Conservation (phyloP, 2,888 invertebrate genomes). For the Hydraecia micacea region DNA sequence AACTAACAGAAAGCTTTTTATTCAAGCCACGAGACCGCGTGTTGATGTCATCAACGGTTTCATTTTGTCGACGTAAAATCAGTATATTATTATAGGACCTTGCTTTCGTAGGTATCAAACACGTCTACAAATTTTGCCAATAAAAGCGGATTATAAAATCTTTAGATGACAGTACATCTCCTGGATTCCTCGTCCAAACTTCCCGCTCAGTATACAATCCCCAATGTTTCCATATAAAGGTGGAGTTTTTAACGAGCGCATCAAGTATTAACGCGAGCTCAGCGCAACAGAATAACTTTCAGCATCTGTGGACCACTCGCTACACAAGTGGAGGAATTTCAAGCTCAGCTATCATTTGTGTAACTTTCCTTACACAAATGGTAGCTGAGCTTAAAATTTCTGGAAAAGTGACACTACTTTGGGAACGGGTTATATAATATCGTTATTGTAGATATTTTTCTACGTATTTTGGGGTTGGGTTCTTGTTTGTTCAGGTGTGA, state of each 20-base stretch:
- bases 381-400: slow-evolving; percentile 3
- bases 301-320: slow-evolving; percentile 45
- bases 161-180: background rate
- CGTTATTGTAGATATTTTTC: background rate
- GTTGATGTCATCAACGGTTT: background rate
- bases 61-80: background rate
- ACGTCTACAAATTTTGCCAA: background rate
- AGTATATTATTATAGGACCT: no score
- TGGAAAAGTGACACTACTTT: slow-evolving; percentile 4
- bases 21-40: background rate
- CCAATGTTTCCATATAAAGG: slow-evolving; percentile 44
- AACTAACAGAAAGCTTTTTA: background rate
- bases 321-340: slow-evolving; percentile 32
- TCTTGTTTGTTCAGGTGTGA: background rate
- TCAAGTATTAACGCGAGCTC: slow-evolving; percentile 60
- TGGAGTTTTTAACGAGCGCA: slow-evolving; percentile 65
- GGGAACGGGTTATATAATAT: background rate
- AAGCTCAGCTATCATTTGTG: no score
- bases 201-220: background rate
- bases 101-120: background rate
- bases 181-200: no score
- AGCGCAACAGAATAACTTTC: slow-evolving; percentile 52
- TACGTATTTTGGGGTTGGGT: background rate
- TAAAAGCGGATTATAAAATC: background rate
- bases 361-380: slow-evolving; percentile 36